Percentiles rank a stretch among this genome's conserved stretches.
phyloP scores from a whole-genome alignment of 2,797 vertebrate species.

The Protosalanx chinensis region DNA sequence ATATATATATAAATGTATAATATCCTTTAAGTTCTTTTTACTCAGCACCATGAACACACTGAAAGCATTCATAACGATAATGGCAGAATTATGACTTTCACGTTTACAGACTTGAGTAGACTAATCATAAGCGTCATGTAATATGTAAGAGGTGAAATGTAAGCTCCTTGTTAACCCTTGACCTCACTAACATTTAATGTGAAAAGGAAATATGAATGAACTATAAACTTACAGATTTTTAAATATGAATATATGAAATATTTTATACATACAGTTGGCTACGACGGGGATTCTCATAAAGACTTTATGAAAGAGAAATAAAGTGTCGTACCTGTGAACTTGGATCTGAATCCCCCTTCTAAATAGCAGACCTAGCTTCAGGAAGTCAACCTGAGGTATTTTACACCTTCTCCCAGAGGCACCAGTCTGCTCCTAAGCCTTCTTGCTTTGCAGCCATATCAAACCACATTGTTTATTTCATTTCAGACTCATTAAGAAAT shows the following conservation, averaged over 20 bases:
- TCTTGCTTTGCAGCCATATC: neutral
- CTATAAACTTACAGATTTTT: slow-evolving; percentile 44
- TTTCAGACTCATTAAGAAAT: slow-evolving; percentile 19
- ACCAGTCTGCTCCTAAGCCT: neutral
- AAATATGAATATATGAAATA: slow-evolving; percentile 25
- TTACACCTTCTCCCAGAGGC: neutral
- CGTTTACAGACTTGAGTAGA: slow-evolving; percentile 11
- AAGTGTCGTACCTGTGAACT: neutral
- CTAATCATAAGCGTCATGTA: slow-evolving; percentile 35
- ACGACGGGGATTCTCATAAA: slow-evolving; percentile 32
- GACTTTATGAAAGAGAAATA: slow-evolving; percentile 26
- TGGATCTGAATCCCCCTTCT: neutral
- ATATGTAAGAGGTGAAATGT: slow-evolving; percentile 39
- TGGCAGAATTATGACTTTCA: slow-evolving; percentile 8
- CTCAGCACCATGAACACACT: neutral
- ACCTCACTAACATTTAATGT: slow-evolving; percentile 26
- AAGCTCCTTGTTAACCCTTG: slow-evolving; percentile 44
- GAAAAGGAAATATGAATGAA: slow-evolving; percentile 45
- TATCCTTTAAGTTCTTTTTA: neutral
- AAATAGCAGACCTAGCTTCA: no score
- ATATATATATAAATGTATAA: no score
- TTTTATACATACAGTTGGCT: slow-evolving; percentile 33
- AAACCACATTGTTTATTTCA: neutral
- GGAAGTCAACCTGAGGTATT: neutral
- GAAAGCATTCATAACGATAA: neutral